phyloP scores from a whole-genome alignment of 2,113 vertebrate genomes.

The Megaceryle torquata region DNA sequence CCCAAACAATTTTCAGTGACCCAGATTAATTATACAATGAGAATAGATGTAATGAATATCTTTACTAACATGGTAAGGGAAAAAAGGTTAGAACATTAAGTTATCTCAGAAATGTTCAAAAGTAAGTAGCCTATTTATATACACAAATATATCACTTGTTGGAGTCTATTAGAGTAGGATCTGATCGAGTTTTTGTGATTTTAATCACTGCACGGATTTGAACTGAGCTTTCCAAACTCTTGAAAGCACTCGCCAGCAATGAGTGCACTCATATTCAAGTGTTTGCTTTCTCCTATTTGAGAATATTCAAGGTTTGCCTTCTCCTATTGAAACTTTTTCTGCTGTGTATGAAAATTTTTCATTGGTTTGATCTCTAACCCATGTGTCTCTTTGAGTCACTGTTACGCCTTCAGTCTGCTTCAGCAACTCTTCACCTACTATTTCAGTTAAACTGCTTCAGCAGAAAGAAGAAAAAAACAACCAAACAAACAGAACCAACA shows the following conservation, averaged over 20 bases:
- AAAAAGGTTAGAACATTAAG: background rate
- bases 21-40: background rate
- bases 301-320: background rate
- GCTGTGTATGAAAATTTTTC: background rate
- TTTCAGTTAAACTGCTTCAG: background rate
- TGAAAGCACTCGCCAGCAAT: background rate
- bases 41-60: background rate
- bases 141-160: background rate
- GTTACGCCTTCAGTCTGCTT: background rate
- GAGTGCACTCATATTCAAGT: background rate
- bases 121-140: background rate
- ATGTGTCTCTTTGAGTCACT: background rate
- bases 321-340: background rate
- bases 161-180: background rate
- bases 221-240: background rate
- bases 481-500: background rate
- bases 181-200: background rate
- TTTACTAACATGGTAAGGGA: background rate
- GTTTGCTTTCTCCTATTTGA: background rate
- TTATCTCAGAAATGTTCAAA: background rate
- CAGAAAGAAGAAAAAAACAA: background rate
- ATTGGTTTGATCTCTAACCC: background rate
- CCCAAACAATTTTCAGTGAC: background rate
- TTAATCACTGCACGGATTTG: background rate
- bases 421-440: background rate